Evolutionary conservation across 2,797 vertebrate genomes (phyloP), one percentile per base, ranked within the genome.

Genomic region (Brachyrhaphis roseni): DNA sequence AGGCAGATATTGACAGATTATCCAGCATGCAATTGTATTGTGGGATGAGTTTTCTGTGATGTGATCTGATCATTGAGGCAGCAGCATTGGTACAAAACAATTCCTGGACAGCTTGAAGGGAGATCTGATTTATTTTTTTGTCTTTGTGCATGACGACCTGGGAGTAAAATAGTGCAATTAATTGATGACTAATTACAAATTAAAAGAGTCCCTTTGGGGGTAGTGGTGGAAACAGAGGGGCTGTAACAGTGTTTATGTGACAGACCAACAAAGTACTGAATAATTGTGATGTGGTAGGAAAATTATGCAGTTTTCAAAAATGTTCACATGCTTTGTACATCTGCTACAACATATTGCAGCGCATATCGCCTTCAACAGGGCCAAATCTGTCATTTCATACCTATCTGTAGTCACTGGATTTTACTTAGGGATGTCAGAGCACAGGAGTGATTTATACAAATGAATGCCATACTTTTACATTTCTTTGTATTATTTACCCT

Each of bases 1-100:
- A 1, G 49, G 47, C 72, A 78, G 75, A 71, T 88, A 91, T 86
- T 89, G 86, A 90, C n/a, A 34, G 86, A 88, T 89, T 87, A 89
- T 79, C 79, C 84, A 81, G 83, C 73, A 78, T 77, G 41, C 81
- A 3, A 36, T 36, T 78, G 81, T 76, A 70, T 66, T 74, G 72
- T 79, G 8, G 74, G 53, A 73, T 3, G 18, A 72, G 15, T 28
- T 62, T 70, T 46, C 26, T 71, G 43, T 71, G 39, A 28, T 16
- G 39, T 51, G 51, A 72, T 57, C 31, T 84, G 46, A 71, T 70
- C 49, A 78, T 16, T 64, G 64, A 73, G 51, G 31, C 57, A 66
- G 49, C 64, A 26, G 68, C 34, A 76, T 31, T 49, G 41, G 41
- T 26, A 28, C 53, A 26, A 49, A 72, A 77, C 76, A 78, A 20